Conservation (phyloP, 2,888 invertebrate genomes). For the Liodrosophila aerea region DNA sequence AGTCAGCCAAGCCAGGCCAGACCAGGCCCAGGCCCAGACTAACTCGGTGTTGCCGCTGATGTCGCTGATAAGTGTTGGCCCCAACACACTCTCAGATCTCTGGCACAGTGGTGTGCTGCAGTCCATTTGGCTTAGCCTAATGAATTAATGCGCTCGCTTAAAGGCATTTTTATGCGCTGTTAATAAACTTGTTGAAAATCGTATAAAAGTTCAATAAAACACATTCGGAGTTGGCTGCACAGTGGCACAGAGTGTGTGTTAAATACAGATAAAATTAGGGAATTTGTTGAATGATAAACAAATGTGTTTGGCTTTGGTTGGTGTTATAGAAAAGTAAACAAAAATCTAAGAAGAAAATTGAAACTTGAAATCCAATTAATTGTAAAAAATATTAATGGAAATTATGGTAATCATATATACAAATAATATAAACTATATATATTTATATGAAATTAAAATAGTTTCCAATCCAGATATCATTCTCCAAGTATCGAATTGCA, state of each 20-base stretch:
- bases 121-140: conserved; percentile 3
- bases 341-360: too few relatives aligned
- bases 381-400: too few relatives aligned
- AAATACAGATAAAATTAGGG: neutral
- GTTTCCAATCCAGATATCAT: neutral
- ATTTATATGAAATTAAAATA: too few relatives aligned
- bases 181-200: neutral
- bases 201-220: too few relatives aligned
- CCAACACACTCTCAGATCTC: conserved; percentile 50
- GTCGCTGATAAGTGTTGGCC: conserved; percentile 73
- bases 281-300: too few relatives aligned
- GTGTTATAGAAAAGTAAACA: too few relatives aligned
- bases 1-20: conserved; percentile 38
- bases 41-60: conserved; percentile 62
- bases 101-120: conserved; percentile 60
- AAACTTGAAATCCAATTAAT: too few relatives aligned
- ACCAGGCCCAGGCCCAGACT: conserved; percentile 42
- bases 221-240: neutral
- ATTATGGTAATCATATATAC: too few relatives aligned
- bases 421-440: too few relatives aligned
- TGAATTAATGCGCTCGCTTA: too few relatives aligned
- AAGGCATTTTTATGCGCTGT: neutral
- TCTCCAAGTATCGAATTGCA: neutral
- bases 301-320: too few relatives aligned
- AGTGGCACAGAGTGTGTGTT: neutral